A percentile compares a stretch with the other conserved stretches of the same genome.
Evolutionary conservation across 1,140 invertebrate genomes (phyloP).

Genomic region (Metopolophium dirhodum): DNA sequence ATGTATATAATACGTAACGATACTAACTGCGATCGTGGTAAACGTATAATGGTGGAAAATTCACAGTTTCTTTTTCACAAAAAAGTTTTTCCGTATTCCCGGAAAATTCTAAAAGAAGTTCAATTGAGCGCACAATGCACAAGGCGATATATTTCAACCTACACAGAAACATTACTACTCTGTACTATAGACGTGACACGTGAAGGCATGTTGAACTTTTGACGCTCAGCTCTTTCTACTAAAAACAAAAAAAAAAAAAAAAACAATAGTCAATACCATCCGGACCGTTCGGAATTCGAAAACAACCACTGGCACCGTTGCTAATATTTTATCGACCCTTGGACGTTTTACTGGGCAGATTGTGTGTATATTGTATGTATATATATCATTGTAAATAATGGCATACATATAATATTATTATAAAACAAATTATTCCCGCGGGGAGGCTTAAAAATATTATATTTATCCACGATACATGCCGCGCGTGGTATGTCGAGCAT

Average conservation of each 20-base stretch:
- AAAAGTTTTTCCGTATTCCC: not conserved
- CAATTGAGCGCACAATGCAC: not conserved
- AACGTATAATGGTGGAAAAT: not conserved
- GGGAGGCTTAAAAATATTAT: not conserved
- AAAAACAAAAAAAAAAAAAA: no score
- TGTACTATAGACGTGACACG: not conserved
- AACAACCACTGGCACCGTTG: not conserved
- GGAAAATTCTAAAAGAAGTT: not conserved
- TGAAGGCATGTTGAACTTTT: not conserved
- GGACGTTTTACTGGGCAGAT: not conserved
- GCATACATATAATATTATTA: not conserved
- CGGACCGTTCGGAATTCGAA: not conserved
- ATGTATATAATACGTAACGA: not conserved
- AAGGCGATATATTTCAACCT: not conserved
- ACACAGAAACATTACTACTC: not conserved
- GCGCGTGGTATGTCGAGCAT: no score
- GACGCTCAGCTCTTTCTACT: no score
- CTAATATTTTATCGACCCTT: not conserved
- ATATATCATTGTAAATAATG: not conserved
- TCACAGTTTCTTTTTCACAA: not conserved
- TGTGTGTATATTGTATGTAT: no score
- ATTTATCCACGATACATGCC: not conserved
- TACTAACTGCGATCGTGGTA: not conserved
- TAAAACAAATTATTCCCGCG: not conserved
- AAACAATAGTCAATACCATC: not conserved